These are phyloP conservation scores for Intellagama lesueurii DNA, from an alignment of 2,797 vertebrate genomes.

Conservation along the genomic window DNA sequence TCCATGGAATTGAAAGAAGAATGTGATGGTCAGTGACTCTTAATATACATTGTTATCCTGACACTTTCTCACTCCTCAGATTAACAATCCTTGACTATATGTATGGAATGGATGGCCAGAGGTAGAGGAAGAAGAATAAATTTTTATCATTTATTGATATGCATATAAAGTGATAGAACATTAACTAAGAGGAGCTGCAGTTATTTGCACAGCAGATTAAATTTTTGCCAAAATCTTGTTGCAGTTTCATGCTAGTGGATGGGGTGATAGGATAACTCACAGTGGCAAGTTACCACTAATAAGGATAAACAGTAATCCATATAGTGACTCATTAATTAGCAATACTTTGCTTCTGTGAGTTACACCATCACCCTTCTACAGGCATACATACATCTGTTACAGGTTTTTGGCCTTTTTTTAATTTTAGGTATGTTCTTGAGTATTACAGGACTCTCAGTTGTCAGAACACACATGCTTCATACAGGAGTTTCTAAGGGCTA, in stretches of 20 bases:
- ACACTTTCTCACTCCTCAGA: not conserved
- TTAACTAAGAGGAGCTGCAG: too few species aligned
- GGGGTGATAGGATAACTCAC: too few species aligned
- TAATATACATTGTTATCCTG: not conserved
- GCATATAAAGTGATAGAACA: too few species aligned
- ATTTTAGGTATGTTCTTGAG: not conserved
- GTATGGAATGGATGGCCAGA: not conserved
- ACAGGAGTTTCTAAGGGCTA: not conserved
- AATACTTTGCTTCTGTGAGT: not conserved
- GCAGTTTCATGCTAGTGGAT: too few species aligned
- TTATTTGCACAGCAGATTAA: too few species aligned
- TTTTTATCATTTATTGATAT: too few species aligned
- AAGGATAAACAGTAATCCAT: too few species aligned
- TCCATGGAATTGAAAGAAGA: not conserved
- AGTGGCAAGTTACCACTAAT: too few species aligned
- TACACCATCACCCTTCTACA: not conserved
- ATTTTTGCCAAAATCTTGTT: too few species aligned
- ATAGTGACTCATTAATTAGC: too few species aligned
- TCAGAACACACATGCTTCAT: not conserved
- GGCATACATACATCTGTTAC: too few species aligned
- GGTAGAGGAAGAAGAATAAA: not conserved
- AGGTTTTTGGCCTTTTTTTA: not conserved
- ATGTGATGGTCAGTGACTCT: not conserved
- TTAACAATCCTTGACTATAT: not conserved
- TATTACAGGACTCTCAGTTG: not conserved